phyloP scores from a whole-genome alignment of 1,140 invertebrate genomes.

The Zaprionus vittiger region DNA sequence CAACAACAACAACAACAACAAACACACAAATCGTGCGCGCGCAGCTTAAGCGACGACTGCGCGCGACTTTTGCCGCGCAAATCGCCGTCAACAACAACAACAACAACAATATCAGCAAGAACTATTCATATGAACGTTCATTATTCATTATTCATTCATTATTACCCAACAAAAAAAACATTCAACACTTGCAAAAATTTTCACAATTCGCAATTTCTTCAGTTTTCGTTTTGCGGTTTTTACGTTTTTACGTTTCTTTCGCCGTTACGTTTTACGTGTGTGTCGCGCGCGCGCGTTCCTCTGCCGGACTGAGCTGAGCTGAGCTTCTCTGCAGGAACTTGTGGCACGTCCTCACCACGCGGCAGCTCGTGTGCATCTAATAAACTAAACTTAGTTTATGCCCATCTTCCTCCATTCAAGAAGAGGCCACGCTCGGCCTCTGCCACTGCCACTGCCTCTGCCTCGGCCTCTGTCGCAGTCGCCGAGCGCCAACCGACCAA shows the following conservation, averaged over 20 bases:
- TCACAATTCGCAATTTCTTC: neutral
- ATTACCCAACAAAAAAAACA: neutral
- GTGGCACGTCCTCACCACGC: slow-evolving; percentile 73
- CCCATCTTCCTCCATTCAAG: slow-evolving; percentile 59
- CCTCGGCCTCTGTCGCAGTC: slow-evolving; percentile 18
- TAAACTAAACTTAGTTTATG: slow-evolving; percentile 67
- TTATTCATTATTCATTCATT: neutral
- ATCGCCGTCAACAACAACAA: slow-evolving; percentile 28
- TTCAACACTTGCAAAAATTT: neutral
- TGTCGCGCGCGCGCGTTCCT: slow-evolving; percentile 24
- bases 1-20: slow-evolving; percentile 9
- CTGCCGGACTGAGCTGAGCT: slow-evolving; percentile 1
- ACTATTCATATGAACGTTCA: slow-evolving; percentile 3
- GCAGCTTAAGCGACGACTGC: slow-evolving; percentile 46
- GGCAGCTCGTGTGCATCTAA: slow-evolving; percentile 83
- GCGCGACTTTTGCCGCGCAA: slow-evolving; percentile 49
- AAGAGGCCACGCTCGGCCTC: slow-evolving; percentile 37
- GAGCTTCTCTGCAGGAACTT: slow-evolving; percentile 29
- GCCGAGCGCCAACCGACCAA: slow-evolving; percentile 41
- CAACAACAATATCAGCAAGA: slow-evolving; percentile 13
- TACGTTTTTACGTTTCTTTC: too few relatives aligned
- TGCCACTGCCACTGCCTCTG: neutral
- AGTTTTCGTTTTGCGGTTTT: neutral
- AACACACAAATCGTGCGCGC: slow-evolving; percentile 42
- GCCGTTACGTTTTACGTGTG: slow-evolving; percentile 1